Base-by-base conservation (phyloP, 2,888 invertebrate genomes). In the Phoronis australis region DNA sequence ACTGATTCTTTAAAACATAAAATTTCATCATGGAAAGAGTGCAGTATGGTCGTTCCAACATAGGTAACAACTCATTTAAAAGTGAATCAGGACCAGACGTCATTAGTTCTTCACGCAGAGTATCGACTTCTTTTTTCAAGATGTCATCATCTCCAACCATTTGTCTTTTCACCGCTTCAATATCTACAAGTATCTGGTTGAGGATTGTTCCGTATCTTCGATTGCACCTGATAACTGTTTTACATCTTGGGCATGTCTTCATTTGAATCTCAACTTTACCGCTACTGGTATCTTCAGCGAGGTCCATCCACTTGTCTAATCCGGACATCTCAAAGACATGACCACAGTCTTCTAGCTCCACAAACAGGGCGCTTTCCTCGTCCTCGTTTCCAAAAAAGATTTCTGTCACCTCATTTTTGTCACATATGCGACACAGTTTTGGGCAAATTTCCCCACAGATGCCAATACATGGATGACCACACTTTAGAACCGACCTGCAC, bases 371-470 rank as follows among this genome's bases (percentile, higher is more conserved):
- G 56, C 81, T 79, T 2, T 79, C 79, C 5, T 82, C 82, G 72
- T 81, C 80, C 66, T 82, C 81, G 38, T 53, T 59, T 1, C 81
- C 81, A 57, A 81, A 77, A 27, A 81, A 71, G n/a, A 79, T 56
- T 37, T 68, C 65, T 3, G 55, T 51, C 24, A 75, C 62, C 40
- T 67, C 57, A 4, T 70, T 64, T 22, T 63, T 48, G 46, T 81
- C 61, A 75, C 87, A 87, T 18, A 67, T 42, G 24, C 79, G 72
- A 75, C 87, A 87, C 45, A 82, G 62, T 27, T 71, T 71, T 18
- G 84, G 85, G 70, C 86, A 87, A 9, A 78, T 79, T 71, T 87
- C 87, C n/a, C 85, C 85, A 76, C 87, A 87, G 45, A 85, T 80
- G 15, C 87, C 86, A 65, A 84, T 80, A 74, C 87, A 69, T 5